These are phyloP conservation scores for Drosophila sproati DNA, from an alignment of 1,140 invertebrate genomes.

Conservation along the genomic window DNA sequence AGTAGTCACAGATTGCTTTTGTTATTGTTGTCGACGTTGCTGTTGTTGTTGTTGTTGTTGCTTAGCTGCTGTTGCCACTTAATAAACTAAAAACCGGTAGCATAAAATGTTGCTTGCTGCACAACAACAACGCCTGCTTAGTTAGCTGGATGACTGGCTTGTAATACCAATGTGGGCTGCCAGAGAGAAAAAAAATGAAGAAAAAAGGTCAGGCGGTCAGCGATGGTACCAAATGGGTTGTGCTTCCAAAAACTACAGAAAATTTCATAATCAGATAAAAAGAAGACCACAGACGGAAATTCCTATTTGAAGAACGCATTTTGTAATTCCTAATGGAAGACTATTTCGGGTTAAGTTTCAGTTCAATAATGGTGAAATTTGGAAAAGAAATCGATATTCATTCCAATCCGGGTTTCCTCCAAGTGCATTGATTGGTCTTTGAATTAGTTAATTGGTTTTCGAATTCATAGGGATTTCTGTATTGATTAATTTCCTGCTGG, in stretches of 20 bases:
- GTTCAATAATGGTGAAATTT: too few species aligned
- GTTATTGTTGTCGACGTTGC: constrained; percentile 27
- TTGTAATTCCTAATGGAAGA: too few species aligned
- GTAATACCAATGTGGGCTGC: constrained; percentile 37
- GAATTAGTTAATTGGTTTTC: constrained; percentile 23
- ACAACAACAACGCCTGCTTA: constrained; percentile 20
- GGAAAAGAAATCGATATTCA: too few species aligned
- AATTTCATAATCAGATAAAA: background rate
- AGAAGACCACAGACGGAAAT: background rate
- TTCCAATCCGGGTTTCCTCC: too few species aligned
- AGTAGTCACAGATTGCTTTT: constrained; percentile 59
- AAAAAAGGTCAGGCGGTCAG: constrained; percentile 72
- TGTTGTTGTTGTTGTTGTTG: constrained; percentile 2
- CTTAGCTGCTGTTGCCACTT: constrained; percentile 44
- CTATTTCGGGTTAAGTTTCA: too few species aligned
- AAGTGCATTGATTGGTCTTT: too few species aligned
- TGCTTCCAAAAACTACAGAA: background rate
- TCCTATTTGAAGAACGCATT: background rate
- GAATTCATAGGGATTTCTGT: constrained; percentile 45
- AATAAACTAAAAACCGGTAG: constrained; percentile 80
- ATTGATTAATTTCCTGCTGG: constrained; percentile 26
- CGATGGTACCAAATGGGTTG: constrained; percentile 19
- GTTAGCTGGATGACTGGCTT: constrained; percentile 46
- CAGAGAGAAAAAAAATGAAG: background rate
- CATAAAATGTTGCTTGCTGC: constrained; percentile 67